A percentile compares a stretch with the other conserved stretches of the same genome.
These are phyloP conservation scores for Tichodroma muraria DNA, from an alignment of 2,113 vertebrate species.

Conservation along the genomic window DNA sequence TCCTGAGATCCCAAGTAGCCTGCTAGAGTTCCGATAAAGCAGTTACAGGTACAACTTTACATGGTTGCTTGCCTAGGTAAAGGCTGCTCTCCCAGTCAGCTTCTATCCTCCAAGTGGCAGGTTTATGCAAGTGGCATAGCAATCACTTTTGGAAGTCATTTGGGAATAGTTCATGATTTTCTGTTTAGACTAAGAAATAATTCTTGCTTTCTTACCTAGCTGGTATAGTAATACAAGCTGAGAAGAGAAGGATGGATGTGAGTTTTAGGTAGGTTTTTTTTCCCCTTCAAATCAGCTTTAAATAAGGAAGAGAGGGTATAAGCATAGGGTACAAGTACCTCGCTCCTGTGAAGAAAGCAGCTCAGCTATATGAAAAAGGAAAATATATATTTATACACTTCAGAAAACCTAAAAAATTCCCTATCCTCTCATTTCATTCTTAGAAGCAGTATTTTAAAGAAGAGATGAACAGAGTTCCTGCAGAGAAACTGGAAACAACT, in stretches of 20 bases:
- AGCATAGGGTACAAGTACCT: neutral
- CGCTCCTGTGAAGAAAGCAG: neutral
- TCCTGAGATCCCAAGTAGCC: neutral
- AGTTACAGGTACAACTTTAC: neutral
- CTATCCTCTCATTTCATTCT: neutral
- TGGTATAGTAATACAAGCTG: neutral
- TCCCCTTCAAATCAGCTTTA: neutral
- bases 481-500: neutral
- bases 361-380: neutral
- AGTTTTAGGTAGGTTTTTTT: neutral
- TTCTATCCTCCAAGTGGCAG: neutral
- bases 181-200: neutral
- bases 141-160: neutral
- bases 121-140: neutral
- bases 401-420: neutral
- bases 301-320: neutral
- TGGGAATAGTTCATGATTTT: neutral
- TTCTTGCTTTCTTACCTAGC: neutral
- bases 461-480: neutral
- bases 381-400: neutral
- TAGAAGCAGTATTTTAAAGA: neutral
- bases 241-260: neutral
- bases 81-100: neutral
- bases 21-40: neutral
- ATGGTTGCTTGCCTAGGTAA: neutral